Percentiles rank a stretch among this genome's conserved stretches.
These are phyloP conservation scores for Protodeltote pygarga DNA, from an alignment of 2,888 invertebrate species.

Conservation along the genomic window DNA sequence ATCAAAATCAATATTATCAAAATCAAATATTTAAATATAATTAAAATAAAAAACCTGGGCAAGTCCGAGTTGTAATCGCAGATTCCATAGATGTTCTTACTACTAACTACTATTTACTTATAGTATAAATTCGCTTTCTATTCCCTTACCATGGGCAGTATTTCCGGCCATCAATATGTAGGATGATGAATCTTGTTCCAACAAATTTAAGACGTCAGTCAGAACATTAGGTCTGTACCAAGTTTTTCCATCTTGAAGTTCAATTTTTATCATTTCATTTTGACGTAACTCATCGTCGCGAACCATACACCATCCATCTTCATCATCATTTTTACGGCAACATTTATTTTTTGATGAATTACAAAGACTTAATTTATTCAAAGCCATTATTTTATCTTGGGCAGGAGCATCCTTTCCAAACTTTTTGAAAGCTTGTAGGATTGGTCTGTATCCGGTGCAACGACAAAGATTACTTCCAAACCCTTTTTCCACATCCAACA, in stretches of 20 bases:
- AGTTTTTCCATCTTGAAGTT: constrained; percentile 61
- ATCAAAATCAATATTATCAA: too few species aligned
- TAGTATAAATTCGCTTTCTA: too few species aligned
- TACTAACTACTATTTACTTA: too few species aligned
- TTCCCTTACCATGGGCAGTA: constrained; percentile 89
- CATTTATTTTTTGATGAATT: too few species aligned
- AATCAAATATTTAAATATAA: too few species aligned
- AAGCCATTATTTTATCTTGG: too few species aligned
- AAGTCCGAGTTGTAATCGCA: too few species aligned
- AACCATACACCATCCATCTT: constrained; percentile 65
- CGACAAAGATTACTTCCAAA: constrained; percentile 91
- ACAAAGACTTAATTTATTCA: too few species aligned
- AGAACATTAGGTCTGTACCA: constrained; percentile 84
- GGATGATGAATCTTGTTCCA: constrained; percentile 57
- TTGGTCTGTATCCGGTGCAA: constrained; percentile 90
- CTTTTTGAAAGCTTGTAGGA: constrained; percentile 88
- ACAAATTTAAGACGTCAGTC: constrained; percentile 75
- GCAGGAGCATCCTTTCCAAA: constrained; percentile 80
- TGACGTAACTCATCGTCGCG: constrained; percentile 44
- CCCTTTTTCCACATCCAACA: constrained; percentile 89
- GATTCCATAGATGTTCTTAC: too few species aligned
- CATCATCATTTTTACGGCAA: constrained; percentile 36
- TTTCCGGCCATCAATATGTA: constrained; percentile 90
- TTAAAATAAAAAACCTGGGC: too few species aligned
- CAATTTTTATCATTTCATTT: constrained; percentile 40